Percentiles rank a stretch among this genome's conserved stretches.
Conservation (phyloP, 2,113 vertebrate genomes). For the Spea multiplicata region DNA sequence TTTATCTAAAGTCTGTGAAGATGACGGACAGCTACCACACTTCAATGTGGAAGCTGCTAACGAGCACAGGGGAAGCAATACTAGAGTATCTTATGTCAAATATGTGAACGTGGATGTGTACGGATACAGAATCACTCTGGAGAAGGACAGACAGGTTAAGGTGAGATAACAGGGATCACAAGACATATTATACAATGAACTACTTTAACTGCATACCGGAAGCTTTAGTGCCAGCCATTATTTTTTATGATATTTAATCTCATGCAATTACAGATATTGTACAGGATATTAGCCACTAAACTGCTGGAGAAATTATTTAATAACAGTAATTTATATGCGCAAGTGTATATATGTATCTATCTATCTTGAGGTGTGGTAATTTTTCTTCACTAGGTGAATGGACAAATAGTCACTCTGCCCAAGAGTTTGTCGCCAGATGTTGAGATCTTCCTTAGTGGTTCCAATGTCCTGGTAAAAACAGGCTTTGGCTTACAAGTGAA, state of each 20-base stretch:
- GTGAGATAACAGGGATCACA: slow-evolving; percentile 40
- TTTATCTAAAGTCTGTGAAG: slow-evolving; percentile 47
- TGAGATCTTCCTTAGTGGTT: slow-evolving; percentile 49
- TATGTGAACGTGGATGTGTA: slow-evolving; percentile 44
- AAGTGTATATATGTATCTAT: too few relatives aligned
- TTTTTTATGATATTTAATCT: too few relatives aligned
- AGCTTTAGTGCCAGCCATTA: too few relatives aligned
- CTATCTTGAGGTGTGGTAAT: too few relatives aligned
- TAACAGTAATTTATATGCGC: too few relatives aligned
- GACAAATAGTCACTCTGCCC: slow-evolving; percentile 35
- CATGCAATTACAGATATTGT: too few relatives aligned
- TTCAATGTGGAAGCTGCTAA: slow-evolving; percentile 56
- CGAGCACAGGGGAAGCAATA: slow-evolving; percentile 47
- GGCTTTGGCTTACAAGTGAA: slow-evolving; percentile 59
- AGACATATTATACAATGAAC: too few relatives aligned
- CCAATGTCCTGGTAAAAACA: slow-evolving; percentile 54
- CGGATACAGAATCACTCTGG: slow-evolving; percentile 55
- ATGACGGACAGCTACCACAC: slow-evolving; percentile 46
- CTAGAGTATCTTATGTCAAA: slow-evolving; percentile 46
- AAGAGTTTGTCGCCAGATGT: not conserved
- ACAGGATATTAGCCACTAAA: too few relatives aligned
- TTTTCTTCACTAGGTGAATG: slow-evolving; percentile 20
- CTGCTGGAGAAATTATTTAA: too few relatives aligned
- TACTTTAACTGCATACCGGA: too few relatives aligned
- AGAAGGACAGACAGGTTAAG: slow-evolving; percentile 52